Evolutionary conservation across 2,888 invertebrate genomes (phyloP), one percentile per base, ranked within the genome.

Genomic region (Amphiduros pacificus): DNA sequence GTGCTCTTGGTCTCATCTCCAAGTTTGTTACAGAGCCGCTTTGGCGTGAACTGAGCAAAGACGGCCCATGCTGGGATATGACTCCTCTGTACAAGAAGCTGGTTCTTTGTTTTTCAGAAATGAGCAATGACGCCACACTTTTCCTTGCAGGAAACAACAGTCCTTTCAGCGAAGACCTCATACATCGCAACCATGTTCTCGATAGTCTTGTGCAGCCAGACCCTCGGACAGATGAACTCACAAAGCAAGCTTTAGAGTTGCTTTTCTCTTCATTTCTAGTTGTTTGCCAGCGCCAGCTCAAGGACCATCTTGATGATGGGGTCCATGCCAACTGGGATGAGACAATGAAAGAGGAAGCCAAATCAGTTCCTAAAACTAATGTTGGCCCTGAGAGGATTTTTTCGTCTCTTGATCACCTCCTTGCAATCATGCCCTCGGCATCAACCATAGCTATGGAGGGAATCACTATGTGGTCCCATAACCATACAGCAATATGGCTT

Each of bases 381-480:
- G 31, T 52, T 28, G 52, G 17, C 20, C 52, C 52, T 11, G 52
- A 52, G 27, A 27, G 52, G 2, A 28, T 52, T 14, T 52, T 52
- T 20, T 52, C 52, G n/a, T 52, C 52, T 2, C 52, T 52, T 11
- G 52, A 52, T 11, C n/a, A n/a, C n/a, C n/a, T n/a, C n/a, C n/a
- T n/a, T n/a, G n/a, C n/a, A n/a, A n/a, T n/a, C n/a, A n/a, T n/a
- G 52, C 52, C 52, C 17, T 52, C 52, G 11, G 52, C 52, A 14
- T n/a, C 52, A 2, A 28, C 29, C n/a, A 20, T 6, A 20, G 44
- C 44, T n/a, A 44, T 44, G 11, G 52, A 52, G 29, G 52, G 52
- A 2, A 52, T 52, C 28, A 52, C 52, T 27, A 52, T 52, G 52
- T 52, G 52, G 52, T 28, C 52, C 14, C 52, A 52, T 20, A 52